These are phyloP conservation scores for Glyphotaelius pellucidus DNA, from an alignment of 2,888 invertebrate species.

Conservation along the genomic window DNA sequence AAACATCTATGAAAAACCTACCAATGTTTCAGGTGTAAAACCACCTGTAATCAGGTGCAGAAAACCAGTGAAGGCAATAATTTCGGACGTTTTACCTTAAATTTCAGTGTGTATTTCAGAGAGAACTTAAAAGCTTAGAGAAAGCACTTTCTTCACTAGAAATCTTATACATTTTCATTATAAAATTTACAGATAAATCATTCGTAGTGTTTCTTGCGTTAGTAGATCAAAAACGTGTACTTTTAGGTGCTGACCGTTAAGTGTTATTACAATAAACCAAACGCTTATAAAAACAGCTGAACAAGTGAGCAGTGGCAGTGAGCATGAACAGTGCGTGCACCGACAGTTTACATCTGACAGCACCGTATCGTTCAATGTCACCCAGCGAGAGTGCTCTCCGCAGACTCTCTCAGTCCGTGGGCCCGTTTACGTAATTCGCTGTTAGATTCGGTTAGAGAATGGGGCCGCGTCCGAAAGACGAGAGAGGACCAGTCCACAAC, in stretches of 20 bases:
- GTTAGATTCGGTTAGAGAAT: background rate
- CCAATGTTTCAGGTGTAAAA: too few relatives aligned
- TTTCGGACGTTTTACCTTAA: too few relatives aligned
- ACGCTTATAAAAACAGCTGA: background rate
- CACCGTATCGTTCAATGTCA: background rate
- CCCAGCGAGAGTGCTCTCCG: background rate
- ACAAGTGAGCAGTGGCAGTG: background rate
- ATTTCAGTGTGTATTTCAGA: too few relatives aligned
- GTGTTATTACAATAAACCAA: background rate
- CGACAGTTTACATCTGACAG: background rate
- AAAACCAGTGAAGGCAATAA: too few relatives aligned
- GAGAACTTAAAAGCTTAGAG: too few relatives aligned
- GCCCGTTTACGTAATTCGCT: background rate
- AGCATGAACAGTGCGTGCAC: background rate
- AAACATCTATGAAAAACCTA: too few relatives aligned
- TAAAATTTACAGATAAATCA: too few relatives aligned
- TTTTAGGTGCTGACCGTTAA: background rate
- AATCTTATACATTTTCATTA: too few relatives aligned
- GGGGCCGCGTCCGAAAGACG: background rate
- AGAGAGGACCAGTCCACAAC: background rate
- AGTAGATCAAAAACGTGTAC: too few relatives aligned
- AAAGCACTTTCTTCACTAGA: too few relatives aligned
- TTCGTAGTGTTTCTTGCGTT: too few relatives aligned
- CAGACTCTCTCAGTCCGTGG: background rate
- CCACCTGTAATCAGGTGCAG: too few relatives aligned